Percentiles rank a stretch among this genome's conserved stretches.
These are phyloP conservation scores for Burhinus bistriatus DNA, from an alignment of 2,113 vertebrate genomes.

Conservation along the genomic window DNA sequence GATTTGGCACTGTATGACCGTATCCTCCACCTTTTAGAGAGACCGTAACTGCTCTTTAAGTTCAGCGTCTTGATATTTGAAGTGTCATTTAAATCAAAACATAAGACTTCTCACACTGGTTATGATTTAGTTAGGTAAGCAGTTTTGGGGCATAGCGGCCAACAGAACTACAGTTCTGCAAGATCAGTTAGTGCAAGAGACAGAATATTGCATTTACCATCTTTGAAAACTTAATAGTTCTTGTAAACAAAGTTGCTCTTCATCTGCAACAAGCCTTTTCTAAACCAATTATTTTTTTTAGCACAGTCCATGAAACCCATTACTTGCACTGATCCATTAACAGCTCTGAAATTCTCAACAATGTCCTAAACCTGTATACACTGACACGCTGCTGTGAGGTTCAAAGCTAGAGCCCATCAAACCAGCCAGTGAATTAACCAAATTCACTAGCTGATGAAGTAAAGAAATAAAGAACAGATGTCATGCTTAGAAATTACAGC, in stretches of 20 bases:
- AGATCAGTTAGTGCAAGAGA: neutral
- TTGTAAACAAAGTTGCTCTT: neutral
- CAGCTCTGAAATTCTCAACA: neutral
- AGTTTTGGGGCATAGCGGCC: neutral
- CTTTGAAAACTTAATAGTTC: neutral
- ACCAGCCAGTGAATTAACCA: neutral
- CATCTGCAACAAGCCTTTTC: neutral
- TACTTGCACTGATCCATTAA: neutral
- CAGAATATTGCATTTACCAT: neutral
- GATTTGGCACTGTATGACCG: neutral
- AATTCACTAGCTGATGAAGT: neutral
- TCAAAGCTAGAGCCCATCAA: neutral
- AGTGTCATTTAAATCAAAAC: neutral
- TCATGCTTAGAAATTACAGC: neutral
- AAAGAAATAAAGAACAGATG: neutral
- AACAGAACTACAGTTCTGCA: neutral
- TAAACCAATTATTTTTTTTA: neutral
- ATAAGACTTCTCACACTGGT: neutral
- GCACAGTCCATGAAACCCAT: neutral
- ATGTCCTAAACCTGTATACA: neutral
- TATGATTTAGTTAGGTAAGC: neutral
- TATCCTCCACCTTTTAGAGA: neutral
- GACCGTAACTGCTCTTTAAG: accelerated
- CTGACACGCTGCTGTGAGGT: neutral
- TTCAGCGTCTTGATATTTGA: neutral